Evolutionary conservation across 2,113 vertebrate species (phyloP), one percentile per base, ranked within the genome.

Genomic region (Strix uralensis): DNA sequence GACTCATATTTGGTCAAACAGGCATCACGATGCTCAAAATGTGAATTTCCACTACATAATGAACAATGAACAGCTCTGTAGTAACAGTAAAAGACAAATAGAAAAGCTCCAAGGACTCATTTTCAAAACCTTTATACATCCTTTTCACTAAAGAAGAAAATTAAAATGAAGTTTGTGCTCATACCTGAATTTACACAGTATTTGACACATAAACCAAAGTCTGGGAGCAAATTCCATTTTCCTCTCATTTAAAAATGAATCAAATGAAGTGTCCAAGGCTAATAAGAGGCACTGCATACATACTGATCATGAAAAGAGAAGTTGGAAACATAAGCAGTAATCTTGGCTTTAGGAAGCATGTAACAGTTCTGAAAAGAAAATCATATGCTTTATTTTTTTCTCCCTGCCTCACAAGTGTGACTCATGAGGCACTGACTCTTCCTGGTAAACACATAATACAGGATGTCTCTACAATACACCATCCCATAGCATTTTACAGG

Each of bases 31-130:
- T 80, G 58, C 42, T 85, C 12, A 22, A 92, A 94, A 74, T 74
- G 44, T 85, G 93, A 84, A 92, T 81, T 93, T 94, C 84, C 66
- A 88, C 80, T 91, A 69, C 38, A 66, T 69, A 83, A 92, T 44
- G 86, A 95, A 96, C 62, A 96, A 88, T 58, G 66, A 70, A 94
- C 62, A 54, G 47, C 69, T 96, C 80, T 94, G 69, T 73, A 92
- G 55, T 65, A 91, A 90, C 77, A 86, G 18, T 88, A 87, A 95
- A 65, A 77, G 87, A 85, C 55, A 94, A 97, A 94, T 13, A 86
- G 23, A 92, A 93, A 95, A 95, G 65, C 67, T 85, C n/a, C 17
- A 81, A 90, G 74, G 54, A 93, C 40, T 51, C n/a, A 80, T 19
- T 52, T 95, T 83, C 44, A 67, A 93, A 92, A 66, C 14, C 59